Percentiles rank a stretch among this genome's conserved stretches.
These are phyloP conservation scores for Leptinotarsa juncta DNA, from an alignment of 2,888 invertebrate species.

Conservation along the genomic window DNA sequence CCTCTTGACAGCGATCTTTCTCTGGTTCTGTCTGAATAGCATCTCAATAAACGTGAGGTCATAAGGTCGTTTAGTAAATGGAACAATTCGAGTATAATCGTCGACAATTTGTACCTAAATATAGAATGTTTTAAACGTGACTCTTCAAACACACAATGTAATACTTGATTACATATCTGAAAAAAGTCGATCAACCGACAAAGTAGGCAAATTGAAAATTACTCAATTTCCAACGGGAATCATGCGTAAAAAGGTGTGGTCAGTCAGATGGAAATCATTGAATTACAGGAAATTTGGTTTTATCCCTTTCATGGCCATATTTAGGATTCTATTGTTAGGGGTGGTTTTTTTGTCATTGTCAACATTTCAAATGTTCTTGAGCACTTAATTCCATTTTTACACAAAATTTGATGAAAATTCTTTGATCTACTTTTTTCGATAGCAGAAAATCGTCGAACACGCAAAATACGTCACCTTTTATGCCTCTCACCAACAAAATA, in stretches of 20 bases:
- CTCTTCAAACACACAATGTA: background rate
- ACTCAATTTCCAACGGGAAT: conserved; percentile 1
- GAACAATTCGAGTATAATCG: conserved; percentile 1
- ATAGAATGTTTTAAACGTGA: conserved; percentile 3
- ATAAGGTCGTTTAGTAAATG: conserved; percentile 7
- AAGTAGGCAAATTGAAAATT: conserved; percentile 2
- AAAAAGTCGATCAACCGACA: background rate
- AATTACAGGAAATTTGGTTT: too few species aligned
- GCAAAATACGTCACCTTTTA: too few species aligned
- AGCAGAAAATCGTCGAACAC: too few species aligned
- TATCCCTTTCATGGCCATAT: too few species aligned
- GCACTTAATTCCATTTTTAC: too few species aligned
- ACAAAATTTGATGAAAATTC: too few species aligned
- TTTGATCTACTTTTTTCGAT: too few species aligned
- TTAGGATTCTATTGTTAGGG: too few species aligned
- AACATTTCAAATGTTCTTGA: too few species aligned
- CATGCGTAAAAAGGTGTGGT: background rate
- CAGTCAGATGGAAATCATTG: background rate
- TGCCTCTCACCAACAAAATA: too few species aligned
- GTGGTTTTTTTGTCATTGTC: too few species aligned
- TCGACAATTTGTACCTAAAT: conserved; percentile 13
- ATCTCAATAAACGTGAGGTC: conserved; percentile 10
- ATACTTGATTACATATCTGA: conserved; percentile 2
- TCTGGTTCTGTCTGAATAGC: background rate
- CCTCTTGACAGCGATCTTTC: background rate